These are phyloP conservation scores for Enteromius paludinosus DNA, from an alignment of 2,797 vertebrate species.

Conservation along the genomic window DNA sequence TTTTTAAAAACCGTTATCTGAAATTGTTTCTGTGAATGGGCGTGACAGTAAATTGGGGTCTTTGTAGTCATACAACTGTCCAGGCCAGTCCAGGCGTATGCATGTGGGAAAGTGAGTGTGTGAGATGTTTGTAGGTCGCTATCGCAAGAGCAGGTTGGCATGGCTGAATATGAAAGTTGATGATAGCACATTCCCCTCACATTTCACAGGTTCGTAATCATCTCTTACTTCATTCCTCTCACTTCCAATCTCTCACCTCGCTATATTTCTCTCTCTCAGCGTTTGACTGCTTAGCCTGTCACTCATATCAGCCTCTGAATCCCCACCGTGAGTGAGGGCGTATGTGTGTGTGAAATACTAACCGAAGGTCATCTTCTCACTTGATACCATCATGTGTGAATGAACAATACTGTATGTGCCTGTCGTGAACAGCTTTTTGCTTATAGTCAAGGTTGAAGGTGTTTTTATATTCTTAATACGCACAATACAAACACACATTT, in stretches of 20 bases:
- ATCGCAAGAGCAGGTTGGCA: conserved; percentile 21
- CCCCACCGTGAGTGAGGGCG: background rate
- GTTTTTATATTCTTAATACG: background rate
- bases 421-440: background rate
- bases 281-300: conserved; percentile 32
- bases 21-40: conserved; percentile 10
- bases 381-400: conserved; percentile 17
- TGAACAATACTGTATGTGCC: conserved; percentile 22
- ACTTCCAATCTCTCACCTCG: conserved; percentile 38
- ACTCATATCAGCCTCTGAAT: conserved; percentile 38
- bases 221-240: conserved; percentile 26
- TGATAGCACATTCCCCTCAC: conserved; percentile 38
- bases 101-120: background rate
- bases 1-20: background rate
- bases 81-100: background rate
- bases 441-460: background rate
- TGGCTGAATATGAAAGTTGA: conserved; percentile 30
- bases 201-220: conserved; percentile 38
- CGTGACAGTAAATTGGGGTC: background rate
- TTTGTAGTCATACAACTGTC: background rate
- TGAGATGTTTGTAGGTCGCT: background rate
- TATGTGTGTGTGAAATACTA: conserved; percentile 24
- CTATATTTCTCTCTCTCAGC: conserved; percentile 35
- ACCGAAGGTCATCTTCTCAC: conserved; percentile 33
- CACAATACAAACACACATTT: background rate